A percentile compares a stretch with the other conserved stretches of the same genome.
Conservation (phyloP, 2,888 invertebrate genomes). For the Drosophila kambysellisi region DNA sequence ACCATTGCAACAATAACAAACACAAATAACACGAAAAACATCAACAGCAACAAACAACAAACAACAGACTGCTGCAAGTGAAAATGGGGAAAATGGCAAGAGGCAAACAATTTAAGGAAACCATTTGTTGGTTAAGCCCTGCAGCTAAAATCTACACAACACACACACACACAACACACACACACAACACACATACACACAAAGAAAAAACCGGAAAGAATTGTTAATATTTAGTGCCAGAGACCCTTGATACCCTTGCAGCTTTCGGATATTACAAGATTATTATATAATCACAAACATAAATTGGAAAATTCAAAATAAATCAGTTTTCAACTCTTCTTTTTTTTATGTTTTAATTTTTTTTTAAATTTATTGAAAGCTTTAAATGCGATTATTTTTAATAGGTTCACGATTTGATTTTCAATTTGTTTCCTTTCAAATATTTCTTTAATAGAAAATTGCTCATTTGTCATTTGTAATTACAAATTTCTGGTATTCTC, state of each 20-base stretch:
- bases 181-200: neutral
- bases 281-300: neutral
- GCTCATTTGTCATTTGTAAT: no score
- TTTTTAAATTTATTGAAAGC: neutral
- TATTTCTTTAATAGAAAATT: neutral
- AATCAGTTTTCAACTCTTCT: neutral
- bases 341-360: neutral
- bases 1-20: constrained; percentile 23
- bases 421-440: neutral
- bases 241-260: neutral
- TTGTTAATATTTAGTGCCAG: neutral
- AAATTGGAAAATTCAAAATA: neutral
- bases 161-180: constrained; percentile 9
- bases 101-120: constrained; percentile 76
- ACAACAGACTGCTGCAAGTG: constrained; percentile 35
- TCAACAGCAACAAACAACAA: constrained; percentile 21
- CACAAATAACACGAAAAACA: constrained; percentile 39
- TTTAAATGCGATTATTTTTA: neutral
- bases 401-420: neutral
- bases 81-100: constrained; percentile 66
- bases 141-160: constrained; percentile 31
- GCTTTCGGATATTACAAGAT: neutral
- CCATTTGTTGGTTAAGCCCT: constrained; percentile 70
- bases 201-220: neutral
- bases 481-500: no score